Evolutionary conservation across 1,140 invertebrate species (phyloP).

Genomic region (Musca domestica): DNA sequence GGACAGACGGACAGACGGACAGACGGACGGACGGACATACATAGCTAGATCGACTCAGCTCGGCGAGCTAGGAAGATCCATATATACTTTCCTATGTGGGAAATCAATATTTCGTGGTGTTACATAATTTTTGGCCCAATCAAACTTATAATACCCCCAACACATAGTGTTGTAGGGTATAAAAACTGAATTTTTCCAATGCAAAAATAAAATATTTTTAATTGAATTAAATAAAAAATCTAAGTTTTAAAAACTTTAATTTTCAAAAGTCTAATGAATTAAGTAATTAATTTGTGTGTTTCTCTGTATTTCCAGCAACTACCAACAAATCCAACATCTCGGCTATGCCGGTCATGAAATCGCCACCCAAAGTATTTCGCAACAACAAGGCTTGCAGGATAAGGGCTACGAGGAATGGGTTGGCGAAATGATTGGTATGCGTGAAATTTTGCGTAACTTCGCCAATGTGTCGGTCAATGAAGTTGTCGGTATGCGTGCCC

Average conservation of each 20-base stretch:
- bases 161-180: no score
- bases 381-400: conserved; percentile 79
- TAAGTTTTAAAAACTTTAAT: not conserved
- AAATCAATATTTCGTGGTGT: no score
- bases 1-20: no score
- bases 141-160: no score
- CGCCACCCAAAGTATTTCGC: conserved; percentile 82
- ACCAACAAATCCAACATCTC: conserved; percentile 85
- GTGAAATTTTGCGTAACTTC: conserved; percentile 80
- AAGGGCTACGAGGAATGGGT: conserved; percentile 89
- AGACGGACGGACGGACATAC: no score
- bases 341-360: conserved; percentile 90
- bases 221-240: no score
- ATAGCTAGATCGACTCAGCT: no score
- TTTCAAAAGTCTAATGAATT: not conserved
- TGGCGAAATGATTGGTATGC: conserved; percentile 91
- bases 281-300: not conserved
- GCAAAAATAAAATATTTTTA: no score
- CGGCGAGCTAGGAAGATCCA: no score
- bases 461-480: conserved; percentile 78
- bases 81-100: no score
- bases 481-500: conserved; percentile 84
- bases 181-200: no score
- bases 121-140: no score
- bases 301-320: conserved; percentile 67